Evolutionary conservation across 2,888 invertebrate species (phyloP).

Genomic region (Hydriomena furcata): DNA sequence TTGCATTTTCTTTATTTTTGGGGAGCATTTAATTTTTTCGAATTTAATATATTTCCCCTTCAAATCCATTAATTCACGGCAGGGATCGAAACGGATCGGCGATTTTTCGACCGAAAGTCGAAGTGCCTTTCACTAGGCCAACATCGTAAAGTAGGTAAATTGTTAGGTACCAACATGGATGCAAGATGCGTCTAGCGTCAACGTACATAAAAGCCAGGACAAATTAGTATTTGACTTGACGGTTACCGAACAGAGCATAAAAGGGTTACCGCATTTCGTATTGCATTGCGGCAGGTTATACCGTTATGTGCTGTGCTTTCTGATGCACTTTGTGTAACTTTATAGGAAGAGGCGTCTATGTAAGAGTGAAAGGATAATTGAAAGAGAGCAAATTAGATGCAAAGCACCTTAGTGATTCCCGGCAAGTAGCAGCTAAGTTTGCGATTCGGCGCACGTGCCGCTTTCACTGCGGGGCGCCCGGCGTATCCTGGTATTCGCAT

Average conservation of each 20-base stretch:
- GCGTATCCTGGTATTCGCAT: slow-evolving; percentile 61
- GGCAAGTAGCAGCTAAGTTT: slow-evolving; percentile 63
- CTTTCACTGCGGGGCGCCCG: slow-evolving; percentile 69
- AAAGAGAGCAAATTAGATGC: slow-evolving; percentile 72
- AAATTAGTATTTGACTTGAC: slow-evolving; percentile 18
- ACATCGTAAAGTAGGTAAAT: neutral
- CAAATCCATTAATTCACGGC: too few relatives aligned
- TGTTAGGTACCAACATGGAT: neutral
- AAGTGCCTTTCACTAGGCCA: too few relatives aligned
- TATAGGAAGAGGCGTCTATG: slow-evolving; percentile 28
- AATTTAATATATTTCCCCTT: too few relatives aligned
- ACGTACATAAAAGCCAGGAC: slow-evolving; percentile 9
- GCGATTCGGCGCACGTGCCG: slow-evolving; percentile 69
- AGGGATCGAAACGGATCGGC: too few relatives aligned
- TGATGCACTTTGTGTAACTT: slow-evolving; percentile 26
- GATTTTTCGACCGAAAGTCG: too few relatives aligned
- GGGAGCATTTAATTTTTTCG: too few relatives aligned
- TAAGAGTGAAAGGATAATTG: slow-evolving; percentile 73
- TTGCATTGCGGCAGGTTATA: slow-evolving; percentile 27
- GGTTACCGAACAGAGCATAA: too few relatives aligned
- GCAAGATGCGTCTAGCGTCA: slow-evolving; percentile 1
- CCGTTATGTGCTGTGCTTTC: slow-evolving; percentile 20
- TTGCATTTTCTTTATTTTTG: too few relatives aligned
- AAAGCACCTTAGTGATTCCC: slow-evolving; percentile 71
- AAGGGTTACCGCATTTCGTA: slow-evolving; percentile 28